phyloP scores from a whole-genome alignment of 1,140 invertebrate genomes.

The Calliphora vicina region DNA sequence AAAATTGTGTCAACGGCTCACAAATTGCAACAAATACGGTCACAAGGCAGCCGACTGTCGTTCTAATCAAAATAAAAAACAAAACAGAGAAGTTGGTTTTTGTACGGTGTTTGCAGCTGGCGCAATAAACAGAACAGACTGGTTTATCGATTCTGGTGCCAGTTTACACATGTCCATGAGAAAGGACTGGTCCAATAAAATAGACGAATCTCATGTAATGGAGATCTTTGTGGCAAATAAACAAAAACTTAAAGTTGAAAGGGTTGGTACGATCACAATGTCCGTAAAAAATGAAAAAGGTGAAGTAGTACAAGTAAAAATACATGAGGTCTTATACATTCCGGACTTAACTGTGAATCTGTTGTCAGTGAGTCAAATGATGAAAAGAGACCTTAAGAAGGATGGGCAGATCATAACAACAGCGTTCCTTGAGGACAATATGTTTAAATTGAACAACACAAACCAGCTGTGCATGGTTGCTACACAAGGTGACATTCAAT shows the following conservation, averaged over 20 bases:
- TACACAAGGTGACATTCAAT: neutral
- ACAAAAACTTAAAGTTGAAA: conserved; percentile 11
- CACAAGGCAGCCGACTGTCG: neutral
- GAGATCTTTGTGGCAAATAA: neutral
- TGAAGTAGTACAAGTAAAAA: neutral
- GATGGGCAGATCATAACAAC: neutral
- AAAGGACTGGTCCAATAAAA: neutral
- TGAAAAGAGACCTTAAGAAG: neutral
- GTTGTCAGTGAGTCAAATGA: neutral
- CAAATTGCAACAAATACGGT: conserved; percentile 11
- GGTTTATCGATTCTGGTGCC: conserved; percentile 26
- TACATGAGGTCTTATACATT: neutral
- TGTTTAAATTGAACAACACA: neutral
- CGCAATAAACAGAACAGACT: neutral
- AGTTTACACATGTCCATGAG: neutral
- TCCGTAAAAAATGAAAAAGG: neutral
- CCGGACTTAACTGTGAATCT: neutral
- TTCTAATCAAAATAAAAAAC: neutral
- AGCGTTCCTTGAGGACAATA: neutral
- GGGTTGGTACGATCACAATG: neutral
- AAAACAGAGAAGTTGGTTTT: conserved; percentile 19
- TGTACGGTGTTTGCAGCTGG: neutral
- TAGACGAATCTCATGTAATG: neutral
- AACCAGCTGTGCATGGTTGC: neutral
- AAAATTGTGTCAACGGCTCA: neutral